Evolutionary conservation across 1,140 invertebrate species (phyloP).

Genomic region (Heliothis subflexa): DNA sequence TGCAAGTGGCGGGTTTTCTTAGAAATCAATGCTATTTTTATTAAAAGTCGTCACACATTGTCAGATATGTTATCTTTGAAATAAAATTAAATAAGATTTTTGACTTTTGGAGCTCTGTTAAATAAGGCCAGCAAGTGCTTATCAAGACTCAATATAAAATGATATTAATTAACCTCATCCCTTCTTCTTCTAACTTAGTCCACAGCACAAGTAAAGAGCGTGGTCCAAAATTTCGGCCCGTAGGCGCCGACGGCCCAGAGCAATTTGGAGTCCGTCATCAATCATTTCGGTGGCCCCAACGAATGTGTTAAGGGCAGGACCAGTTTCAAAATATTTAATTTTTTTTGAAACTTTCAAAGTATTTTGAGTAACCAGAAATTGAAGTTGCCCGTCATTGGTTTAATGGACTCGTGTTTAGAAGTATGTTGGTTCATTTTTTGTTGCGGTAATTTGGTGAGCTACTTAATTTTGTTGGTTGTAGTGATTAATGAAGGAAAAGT

Average conservation of each 20-base stretch:
- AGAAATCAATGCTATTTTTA: not conserved
- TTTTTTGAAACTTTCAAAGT: conserved; percentile 6
- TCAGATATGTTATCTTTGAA: too few relatives aligned
- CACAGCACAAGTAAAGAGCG: conserved; percentile 24
- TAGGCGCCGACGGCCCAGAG: conserved; percentile 44
- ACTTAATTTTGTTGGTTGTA: not conserved
- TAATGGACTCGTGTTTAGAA: not conserved
- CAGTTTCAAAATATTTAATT: not conserved
- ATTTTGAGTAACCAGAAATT: not conserved
- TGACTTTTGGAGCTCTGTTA: too few relatives aligned
- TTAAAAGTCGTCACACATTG: too few relatives aligned
- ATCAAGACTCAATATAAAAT: too few relatives aligned
- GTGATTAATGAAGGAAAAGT: not conserved
- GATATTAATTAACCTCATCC: not conserved
- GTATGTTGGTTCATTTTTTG: not conserved
- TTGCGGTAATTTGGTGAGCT: not conserved
- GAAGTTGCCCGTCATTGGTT: not conserved
- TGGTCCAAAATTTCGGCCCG: conserved; percentile 35
- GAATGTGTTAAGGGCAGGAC: conserved; percentile 47
- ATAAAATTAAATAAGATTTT: too few relatives aligned
- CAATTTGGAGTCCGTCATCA: conserved; percentile 51
- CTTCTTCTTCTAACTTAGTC: not conserved
- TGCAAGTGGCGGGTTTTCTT: too few relatives aligned
- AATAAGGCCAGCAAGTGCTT: too few relatives aligned
- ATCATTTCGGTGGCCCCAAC: conserved; percentile 44